phyloP scores from a whole-genome alignment of 2,888 invertebrate genomes.

The Dendrolimus pini region DNA sequence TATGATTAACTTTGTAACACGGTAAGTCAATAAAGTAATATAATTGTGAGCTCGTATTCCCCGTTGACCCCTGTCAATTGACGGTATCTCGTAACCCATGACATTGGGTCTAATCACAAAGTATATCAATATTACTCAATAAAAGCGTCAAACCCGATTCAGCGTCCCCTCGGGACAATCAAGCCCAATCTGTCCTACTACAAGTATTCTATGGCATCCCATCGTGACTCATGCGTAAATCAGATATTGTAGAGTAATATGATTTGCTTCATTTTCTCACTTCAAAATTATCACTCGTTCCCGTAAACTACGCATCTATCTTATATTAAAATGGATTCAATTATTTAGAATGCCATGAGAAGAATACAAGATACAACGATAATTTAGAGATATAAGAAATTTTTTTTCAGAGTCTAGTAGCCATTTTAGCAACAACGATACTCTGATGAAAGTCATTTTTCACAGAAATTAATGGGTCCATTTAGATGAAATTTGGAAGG shows the following conservation, averaged over 20 bases:
- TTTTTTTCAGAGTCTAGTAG: too few species aligned
- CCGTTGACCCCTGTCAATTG: conserved; percentile 39
- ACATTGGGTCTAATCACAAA: conserved; percentile 52
- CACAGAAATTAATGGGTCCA: too few species aligned
- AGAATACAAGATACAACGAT: too few species aligned
- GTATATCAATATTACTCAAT: conserved; percentile 66
- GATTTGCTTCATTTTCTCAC: too few species aligned
- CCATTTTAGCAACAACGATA: too few species aligned
- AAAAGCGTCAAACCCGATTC: conserved; percentile 67
- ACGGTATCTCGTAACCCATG: conserved; percentile 38
- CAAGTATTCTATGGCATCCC: neutral
- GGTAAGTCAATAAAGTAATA: neutral
- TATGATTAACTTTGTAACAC: neutral
- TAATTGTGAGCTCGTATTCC: neutral
- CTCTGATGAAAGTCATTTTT: too few species aligned
- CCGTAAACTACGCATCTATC: too few species aligned
- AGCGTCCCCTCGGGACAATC: conserved; percentile 53
- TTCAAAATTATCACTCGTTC: too few species aligned
- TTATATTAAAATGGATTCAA: too few species aligned
- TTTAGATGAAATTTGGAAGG: too few species aligned
- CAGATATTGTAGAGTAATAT: neutral
- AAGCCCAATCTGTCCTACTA: conserved; percentile 30
- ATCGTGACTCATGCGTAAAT: neutral
- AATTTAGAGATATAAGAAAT: too few species aligned
- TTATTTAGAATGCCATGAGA: too few species aligned